Percentiles rank a stretch among this genome's conserved stretches.
Conservation (phyloP, 1,140 invertebrate genomes). For the Pseudomyrmex concolor region DNA sequence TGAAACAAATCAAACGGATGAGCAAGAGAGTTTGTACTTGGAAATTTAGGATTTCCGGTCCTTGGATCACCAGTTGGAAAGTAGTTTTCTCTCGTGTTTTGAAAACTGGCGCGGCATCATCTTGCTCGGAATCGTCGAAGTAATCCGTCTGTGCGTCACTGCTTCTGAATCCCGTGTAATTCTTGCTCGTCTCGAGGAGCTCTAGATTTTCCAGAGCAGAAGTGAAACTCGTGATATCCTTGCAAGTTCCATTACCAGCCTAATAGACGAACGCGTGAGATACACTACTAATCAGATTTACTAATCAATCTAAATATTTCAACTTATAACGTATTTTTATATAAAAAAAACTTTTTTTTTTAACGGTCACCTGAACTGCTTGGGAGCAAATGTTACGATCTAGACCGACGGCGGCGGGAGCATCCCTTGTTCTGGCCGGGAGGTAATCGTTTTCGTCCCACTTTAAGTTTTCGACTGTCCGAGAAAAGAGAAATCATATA, state of each 20-base stretch:
- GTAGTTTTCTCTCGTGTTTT: conserved; percentile 78
- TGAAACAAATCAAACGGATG: neutral
- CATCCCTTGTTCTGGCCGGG: conserved; percentile 68
- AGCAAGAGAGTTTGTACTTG: conserved; percentile 72
- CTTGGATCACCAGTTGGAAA: conserved; percentile 75
- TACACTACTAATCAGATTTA: too few species aligned
- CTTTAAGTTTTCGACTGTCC: conserved; percentile 74
- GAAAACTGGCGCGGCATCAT: conserved; percentile 54
- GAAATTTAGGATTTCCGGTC: conserved; percentile 79
- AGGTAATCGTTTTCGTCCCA: conserved; percentile 68
- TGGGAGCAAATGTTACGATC: conserved; percentile 64
- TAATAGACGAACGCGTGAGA: neutral
- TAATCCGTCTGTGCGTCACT: conserved; percentile 75
- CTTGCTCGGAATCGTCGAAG: conserved; percentile 65
- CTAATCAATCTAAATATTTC: too few species aligned
- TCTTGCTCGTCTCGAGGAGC: conserved; percentile 59
- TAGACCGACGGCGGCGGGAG: conserved; percentile 60
- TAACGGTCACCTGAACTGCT: conserved; percentile 63
- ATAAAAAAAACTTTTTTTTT: neutral
- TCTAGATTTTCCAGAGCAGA: conserved; percentile 73
- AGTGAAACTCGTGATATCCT: conserved; percentile 68
- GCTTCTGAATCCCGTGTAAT: conserved; percentile 65
- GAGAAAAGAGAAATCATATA: conserved; percentile 21
- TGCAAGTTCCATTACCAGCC: conserved; percentile 54
- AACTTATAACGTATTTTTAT: neutral